These are phyloP conservation scores for Aphyosemion australe DNA, from an alignment of 2,113 vertebrate species.

Conservation along the genomic window DNA sequence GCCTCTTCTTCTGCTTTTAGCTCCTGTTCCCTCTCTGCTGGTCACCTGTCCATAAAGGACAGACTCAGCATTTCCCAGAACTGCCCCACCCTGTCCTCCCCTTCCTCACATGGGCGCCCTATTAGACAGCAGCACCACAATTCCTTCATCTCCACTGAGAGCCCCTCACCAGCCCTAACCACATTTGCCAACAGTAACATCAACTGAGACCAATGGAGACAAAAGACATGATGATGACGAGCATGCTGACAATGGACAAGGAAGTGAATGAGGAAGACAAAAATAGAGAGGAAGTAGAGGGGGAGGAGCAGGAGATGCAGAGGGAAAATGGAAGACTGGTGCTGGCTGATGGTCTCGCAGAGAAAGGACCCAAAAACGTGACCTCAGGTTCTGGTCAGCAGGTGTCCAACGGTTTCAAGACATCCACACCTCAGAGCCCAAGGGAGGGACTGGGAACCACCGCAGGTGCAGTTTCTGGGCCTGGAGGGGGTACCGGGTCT, in stretches of 20 bases:
- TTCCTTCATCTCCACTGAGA: slow-evolving; percentile 54
- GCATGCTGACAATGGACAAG: slow-evolving; percentile 64
- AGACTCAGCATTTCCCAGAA: neutral
- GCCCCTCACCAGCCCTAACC: slow-evolving; percentile 57
- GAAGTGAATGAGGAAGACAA: slow-evolving; percentile 58
- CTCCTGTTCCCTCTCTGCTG: slow-evolving; percentile 8
- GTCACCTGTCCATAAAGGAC: slow-evolving; percentile 29
- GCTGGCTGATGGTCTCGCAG: slow-evolving; percentile 63
- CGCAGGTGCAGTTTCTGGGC: slow-evolving; percentile 32
- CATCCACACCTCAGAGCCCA: slow-evolving; percentile 80
- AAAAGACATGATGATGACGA: slow-evolving; percentile 76
- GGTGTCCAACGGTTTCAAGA: slow-evolving; percentile 88
- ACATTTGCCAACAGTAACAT: slow-evolving; percentile 46
- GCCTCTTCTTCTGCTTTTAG: slow-evolving; percentile 15
- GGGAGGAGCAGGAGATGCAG: slow-evolving; percentile 73
- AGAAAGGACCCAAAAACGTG: slow-evolving; percentile 72
- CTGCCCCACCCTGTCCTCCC: neutral
- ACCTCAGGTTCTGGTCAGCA: slow-evolving; percentile 68
- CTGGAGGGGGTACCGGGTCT: slow-evolving; percentile 34
- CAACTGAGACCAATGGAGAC: slow-evolving; percentile 84
- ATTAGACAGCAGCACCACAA: slow-evolving; percentile 59
- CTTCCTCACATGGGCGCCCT: slow-evolving; percentile 73
- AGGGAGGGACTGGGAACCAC: slow-evolving; percentile 60
- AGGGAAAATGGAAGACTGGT: slow-evolving; percentile 81
- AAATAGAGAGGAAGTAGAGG: slow-evolving; percentile 70